Evolutionary conservation across 2,797 vertebrate genomes (phyloP).

Genomic region (Malurus leucopterus): DNA sequence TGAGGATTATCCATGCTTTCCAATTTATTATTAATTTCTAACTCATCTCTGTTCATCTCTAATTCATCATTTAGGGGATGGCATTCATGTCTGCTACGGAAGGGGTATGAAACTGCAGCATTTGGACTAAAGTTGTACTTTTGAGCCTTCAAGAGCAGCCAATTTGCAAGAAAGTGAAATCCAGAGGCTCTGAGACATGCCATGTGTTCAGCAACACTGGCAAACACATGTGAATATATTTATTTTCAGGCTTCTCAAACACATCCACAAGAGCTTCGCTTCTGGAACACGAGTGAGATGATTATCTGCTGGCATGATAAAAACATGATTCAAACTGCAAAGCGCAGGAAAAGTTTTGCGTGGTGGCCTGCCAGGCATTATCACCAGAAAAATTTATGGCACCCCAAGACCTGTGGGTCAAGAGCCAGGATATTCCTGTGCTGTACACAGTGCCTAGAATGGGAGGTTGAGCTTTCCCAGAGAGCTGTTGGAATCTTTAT

Average conservation of each 20-base stretch:
- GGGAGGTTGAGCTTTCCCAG: not conserved
- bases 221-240: not conserved
- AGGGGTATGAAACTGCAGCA: not conserved
- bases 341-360: not conserved
- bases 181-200: not conserved
- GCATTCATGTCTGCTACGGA: not conserved
- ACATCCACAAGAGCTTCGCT: not conserved
- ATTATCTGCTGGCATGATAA: not conserved
- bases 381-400: not conserved
- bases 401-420: not conserved
- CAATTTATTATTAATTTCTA: slow-evolving; percentile 21
- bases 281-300: not conserved
- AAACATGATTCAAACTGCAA: not conserved
- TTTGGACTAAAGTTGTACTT: not conserved
- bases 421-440: not conserved
- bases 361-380: not conserved
- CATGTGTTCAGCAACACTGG: not conserved
- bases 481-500: not conserved
- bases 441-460: not conserved
- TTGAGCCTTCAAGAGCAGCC: not conserved
- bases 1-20: slow-evolving; percentile 33
- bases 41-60: not conserved
- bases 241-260: slow-evolving; percentile 7
- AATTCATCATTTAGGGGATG: not conserved
- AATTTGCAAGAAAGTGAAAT: not conserved